Evolutionary conservation across 1,140 invertebrate genomes (phyloP).

Genomic region (Calosoma granatense): DNA sequence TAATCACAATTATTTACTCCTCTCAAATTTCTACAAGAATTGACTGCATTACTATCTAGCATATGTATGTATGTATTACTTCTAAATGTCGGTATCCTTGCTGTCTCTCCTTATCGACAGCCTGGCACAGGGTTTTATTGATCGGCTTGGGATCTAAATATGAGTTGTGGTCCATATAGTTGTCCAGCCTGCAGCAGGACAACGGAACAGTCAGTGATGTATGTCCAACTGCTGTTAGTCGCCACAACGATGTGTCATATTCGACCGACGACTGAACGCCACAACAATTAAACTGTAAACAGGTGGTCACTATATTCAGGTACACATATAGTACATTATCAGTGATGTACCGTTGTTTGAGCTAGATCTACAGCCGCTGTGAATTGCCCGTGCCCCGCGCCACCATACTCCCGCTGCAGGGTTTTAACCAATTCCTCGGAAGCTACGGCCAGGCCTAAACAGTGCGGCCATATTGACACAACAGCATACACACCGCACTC

Average conservation of each 20-base stretch:
- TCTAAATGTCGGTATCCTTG: constrained; percentile 50
- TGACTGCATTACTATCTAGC: too few species aligned
- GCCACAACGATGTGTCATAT: constrained; percentile 74
- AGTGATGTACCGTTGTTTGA: constrained; percentile 50
- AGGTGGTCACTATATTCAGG: constrained; percentile 14
- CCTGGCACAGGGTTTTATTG: constrained; percentile 61
- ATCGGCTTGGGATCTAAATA: constrained; percentile 67
- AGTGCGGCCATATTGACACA: constrained; percentile 68
- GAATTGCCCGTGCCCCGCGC: constrained; percentile 59
- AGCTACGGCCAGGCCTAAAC: constrained; percentile 58
- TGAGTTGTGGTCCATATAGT: constrained; percentile 43
- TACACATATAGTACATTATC: neutral
- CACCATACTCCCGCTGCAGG: constrained; percentile 64
- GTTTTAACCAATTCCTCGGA: constrained; percentile 53
- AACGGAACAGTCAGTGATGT: constrained; percentile 61
- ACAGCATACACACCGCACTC: constrained; percentile 62
- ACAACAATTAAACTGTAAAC: constrained; percentile 66
- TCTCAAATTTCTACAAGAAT: too few species aligned
- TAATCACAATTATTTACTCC: too few species aligned
- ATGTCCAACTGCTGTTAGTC: constrained; percentile 58
- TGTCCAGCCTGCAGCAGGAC: constrained; percentile 66
- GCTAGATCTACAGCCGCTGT: constrained; percentile 71
- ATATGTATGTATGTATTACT: constrained; percentile 29
- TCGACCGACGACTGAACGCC: constrained; percentile 68
- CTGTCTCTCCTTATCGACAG: constrained; percentile 46